phyloP scores from a whole-genome alignment of 2,888 invertebrate genomes.

The Calameuta pallipes region DNA sequence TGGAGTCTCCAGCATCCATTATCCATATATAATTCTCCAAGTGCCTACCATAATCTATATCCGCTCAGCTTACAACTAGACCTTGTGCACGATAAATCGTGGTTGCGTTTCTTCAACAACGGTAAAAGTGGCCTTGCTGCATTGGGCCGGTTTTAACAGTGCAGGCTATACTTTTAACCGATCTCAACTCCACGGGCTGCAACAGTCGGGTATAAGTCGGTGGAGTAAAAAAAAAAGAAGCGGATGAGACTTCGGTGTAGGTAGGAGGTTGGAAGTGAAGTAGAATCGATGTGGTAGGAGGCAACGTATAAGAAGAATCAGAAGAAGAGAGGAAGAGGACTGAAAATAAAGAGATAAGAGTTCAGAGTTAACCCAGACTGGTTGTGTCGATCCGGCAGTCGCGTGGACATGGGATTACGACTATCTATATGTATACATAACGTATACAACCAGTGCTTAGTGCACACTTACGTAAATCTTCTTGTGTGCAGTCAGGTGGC shows the following conservation, averaged over 20 bases:
- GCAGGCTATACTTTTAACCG: neutral
- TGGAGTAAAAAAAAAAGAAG: neutral
- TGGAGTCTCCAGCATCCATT: neutral
- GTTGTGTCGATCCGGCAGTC: constrained; percentile 28
- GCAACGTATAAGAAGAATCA: constrained; percentile 27
- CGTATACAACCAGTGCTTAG: neutral
- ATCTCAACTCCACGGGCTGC: neutral
- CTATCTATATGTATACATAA: neutral
- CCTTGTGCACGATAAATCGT: neutral
- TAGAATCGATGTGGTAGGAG: constrained; percentile 17
- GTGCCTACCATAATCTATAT: neutral
- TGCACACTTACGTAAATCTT: neutral
- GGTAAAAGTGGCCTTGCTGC: neutral
- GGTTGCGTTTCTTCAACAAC: neutral
- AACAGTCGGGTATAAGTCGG: neutral
- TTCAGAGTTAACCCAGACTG: constrained; percentile 33
- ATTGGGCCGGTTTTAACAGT: neutral
- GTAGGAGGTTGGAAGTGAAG: neutral
- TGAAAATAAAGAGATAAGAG: constrained; percentile 26
- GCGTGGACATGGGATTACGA: constrained; percentile 30
- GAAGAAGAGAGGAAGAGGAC: constrained; percentile 28
- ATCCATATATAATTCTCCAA: neutral
- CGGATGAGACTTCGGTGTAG: neutral
- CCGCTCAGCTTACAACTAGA: neutral
- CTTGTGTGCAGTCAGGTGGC: neutral